Evolutionary conservation across 37 sponge, comb jelly and placozoan species (phyloP).

Genomic region (Cliona cf. orientalis): DNA sequence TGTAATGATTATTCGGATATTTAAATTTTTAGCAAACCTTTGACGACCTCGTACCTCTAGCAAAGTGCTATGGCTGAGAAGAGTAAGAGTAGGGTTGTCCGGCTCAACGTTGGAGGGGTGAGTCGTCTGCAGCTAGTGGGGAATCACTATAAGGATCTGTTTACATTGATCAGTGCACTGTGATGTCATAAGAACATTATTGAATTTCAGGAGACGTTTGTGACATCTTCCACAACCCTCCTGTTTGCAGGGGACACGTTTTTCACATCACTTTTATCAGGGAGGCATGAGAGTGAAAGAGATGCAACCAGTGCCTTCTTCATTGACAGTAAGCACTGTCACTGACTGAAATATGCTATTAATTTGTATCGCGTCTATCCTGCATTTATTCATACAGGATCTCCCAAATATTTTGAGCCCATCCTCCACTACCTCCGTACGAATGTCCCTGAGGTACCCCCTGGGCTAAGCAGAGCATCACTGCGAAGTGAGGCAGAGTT

Average conservation of each 20-base stretch:
- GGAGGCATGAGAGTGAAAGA: conserved; percentile 39
- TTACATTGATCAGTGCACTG: not conserved
- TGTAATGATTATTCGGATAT: no score
- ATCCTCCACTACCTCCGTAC: conserved; percentile 71
- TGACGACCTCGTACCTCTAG: no score
- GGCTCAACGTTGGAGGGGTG: conserved; percentile 70
- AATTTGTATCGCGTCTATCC: not conserved
- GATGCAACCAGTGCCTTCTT: conserved; percentile 69
- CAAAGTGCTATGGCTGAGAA: no score
- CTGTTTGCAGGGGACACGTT: conserved; percentile 67
- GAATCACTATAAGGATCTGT: not conserved
- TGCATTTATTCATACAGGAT: conserved; percentile 24
- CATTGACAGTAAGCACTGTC: conserved; percentile 72
- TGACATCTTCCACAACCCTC: conserved; percentile 49
- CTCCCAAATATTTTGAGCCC: conserved; percentile 64
- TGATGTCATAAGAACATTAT: no score
- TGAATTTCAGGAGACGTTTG: conserved; percentile 21
- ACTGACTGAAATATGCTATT: not conserved
- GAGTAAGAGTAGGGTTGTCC: conserved; percentile 9
- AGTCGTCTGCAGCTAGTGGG: conserved; percentile 2
- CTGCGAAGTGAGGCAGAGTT: conserved; percentile 75
- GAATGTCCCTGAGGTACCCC: conserved; percentile 42
- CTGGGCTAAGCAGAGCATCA: not conserved
- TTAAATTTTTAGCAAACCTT: no score
- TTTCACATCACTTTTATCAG: conserved; percentile 70